Base-by-base conservation (phyloP, 53 echinoderm and acorn worm genomes). In the Mesocentrotus franciscanus region DNA sequence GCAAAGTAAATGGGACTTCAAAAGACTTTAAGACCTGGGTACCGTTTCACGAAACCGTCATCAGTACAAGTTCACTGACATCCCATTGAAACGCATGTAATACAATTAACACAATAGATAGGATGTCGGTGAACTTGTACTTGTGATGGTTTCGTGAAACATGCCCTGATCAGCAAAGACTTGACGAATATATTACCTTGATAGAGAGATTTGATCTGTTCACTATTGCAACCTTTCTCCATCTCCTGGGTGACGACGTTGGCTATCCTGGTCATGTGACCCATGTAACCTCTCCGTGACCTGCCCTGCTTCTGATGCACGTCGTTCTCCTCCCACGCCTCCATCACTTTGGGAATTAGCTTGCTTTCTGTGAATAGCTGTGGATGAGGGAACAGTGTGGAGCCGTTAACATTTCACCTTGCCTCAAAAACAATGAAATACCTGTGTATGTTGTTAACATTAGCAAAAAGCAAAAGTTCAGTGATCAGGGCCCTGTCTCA, bases 221-320 rank as follows among this genome's bases (percentile, higher is more conserved):
- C 99, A 95, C 98, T 97, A 93, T 99, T 99, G 92, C 97, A 97
- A 27, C 99, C 98, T 90, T 99, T 99, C 91, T 99, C 99, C 92
- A 96, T 96, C 95, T 98, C 97, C 15, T 97, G 90, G 26, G 95
- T 84, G 83, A 99, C 81, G 15, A 95, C 95, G 90, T 99, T 99
- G 13, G 98, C 97, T 75, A 98, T 99, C 61, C 97, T 95, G 1
- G 99, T 99, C 92, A 99, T 95, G 85, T 99, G 99, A 58, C 99
- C 99, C 99, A 99, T 99, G 95, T 99, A 98, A 17, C 99, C 99
- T 85, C 97, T 71, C 74, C 99, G 84, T 49, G 92, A 95, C 34
- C 98, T 96, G 18, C 95, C 96, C 95, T 99, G 98, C 79, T 91
- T 90, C 59, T 98, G 97, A 16, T 89, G 76, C 90, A 94, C 95